A percentile compares a stretch with the other conserved stretches of the same genome.
Conservation (phyloP, 2,888 invertebrate species). For the Meloe dianella region DNA sequence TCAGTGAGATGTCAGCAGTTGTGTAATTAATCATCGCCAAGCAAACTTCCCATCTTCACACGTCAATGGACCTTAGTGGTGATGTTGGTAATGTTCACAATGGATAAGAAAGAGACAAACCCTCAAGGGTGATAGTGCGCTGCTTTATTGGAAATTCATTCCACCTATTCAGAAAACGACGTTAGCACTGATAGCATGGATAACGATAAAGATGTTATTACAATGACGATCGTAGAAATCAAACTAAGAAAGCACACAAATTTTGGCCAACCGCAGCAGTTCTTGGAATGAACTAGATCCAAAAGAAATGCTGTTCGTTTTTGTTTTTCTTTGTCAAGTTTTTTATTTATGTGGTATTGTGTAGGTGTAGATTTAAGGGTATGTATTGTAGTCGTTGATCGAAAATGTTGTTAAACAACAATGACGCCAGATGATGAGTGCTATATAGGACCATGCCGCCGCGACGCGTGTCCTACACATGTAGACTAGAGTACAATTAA, state of each 20-base stretch:
- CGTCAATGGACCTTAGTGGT: slow-evolving; percentile 36
- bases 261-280: background rate
- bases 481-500: slow-evolving; percentile 58
- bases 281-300: background rate
- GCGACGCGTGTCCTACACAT: slow-evolving; percentile 59
- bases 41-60: slow-evolving; percentile 43
- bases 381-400: slow-evolving; percentile 1
- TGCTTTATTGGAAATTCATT: slow-evolving; percentile 32
- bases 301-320: background rate
- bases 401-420: slow-evolving; percentile 20
- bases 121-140: slow-evolving; percentile 30
- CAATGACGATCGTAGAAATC: background rate
- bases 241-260: background rate
- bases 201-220: slow-evolving; percentile 4
- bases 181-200: slow-evolving; percentile 18
- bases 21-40: slow-evolving; percentile 56
- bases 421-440: slow-evolving; percentile 29
- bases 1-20: slow-evolving; percentile 52
- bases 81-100: slow-evolving; percentile 1
- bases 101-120: slow-evolving; percentile 33
- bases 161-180: slow-evolving; percentile 30
- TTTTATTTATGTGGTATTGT: background rate
- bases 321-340: background rate
- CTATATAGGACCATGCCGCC: slow-evolving; percentile 48
- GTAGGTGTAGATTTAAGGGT: background rate